phyloP scores from a whole-genome alignment of 1,140 invertebrate species.

The Mercenaria mercenaria region DNA sequence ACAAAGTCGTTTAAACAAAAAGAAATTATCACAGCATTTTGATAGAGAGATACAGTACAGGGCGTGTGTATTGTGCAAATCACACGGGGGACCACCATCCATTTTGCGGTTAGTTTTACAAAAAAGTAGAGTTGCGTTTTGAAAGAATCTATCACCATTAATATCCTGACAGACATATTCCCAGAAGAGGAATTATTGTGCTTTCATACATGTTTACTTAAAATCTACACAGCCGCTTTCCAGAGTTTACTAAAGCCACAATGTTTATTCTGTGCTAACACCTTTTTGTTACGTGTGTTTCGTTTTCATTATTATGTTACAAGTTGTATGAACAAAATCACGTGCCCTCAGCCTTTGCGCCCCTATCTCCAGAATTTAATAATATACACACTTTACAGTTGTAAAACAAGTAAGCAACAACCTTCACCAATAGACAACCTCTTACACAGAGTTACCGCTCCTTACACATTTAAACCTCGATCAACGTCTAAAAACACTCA shows the following conservation, averaged over 20 bases:
- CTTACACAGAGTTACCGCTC: constrained; percentile 1
- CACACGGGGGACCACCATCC: not conserved
- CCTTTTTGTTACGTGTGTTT: not conserved
- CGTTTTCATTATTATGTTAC: not conserved
- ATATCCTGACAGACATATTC: too few species aligned
- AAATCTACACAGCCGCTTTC: not conserved
- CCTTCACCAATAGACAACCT: constrained; percentile 30
- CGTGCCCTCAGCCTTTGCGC: constrained; percentile 28
- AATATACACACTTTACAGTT: constrained; percentile 32
- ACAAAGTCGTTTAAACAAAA: not conserved
- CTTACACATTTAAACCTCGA: not conserved
- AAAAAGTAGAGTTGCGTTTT: too few species aligned
- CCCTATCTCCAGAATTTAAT: constrained; percentile 34
- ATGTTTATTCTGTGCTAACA: not conserved
- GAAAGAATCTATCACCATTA: too few species aligned
- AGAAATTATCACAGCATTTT: constrained; percentile 20
- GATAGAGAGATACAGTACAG: not conserved
- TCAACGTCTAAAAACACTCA: not conserved
- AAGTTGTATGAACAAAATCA: constrained; percentile 23
- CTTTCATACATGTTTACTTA: too few species aligned
- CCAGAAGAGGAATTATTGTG: too few species aligned
- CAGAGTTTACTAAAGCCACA: not conserved
- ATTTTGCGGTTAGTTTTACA: not conserved
- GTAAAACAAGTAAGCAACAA: constrained; percentile 46
- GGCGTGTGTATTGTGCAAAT: not conserved